Base-by-base conservation (phyloP, 2,888 invertebrate species). In the Microctonus hyperodae region DNA sequence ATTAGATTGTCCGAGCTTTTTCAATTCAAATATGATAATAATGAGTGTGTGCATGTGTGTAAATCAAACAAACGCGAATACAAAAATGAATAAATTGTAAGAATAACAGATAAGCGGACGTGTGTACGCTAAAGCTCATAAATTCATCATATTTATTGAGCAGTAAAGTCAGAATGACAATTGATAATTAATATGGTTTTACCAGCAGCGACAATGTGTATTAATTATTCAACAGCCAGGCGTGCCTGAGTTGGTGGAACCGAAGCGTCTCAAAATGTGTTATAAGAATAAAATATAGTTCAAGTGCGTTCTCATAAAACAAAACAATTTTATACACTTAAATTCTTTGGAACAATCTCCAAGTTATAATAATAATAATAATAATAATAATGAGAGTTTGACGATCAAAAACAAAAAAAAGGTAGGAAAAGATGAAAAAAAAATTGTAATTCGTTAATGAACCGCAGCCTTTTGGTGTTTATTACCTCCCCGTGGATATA, bases 141-240 rank as follows among this genome's bases (percentile, higher is more conserved):
- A 40, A 59, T 53, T n/a, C n/a, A n/a, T n/a, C n/a, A n/a, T 37
- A 28, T 23, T 37, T 44, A 35, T 11, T 57, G 48, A 37, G 35
- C 22, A 63, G 57, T 28, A 59, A 50, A 60, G 20, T 40, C 35
- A 16, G 55, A 55, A 53, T 62, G 44, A 44, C 16, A 44, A 44
- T 44, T 44, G 16, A 44, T 62, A 70, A 69, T n/a, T 65, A 75
- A 72, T 67, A 75, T 78, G 71, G 71, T 78, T 77, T 78, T 75
- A 76, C 82, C 82, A 83, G 83, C 83, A 83, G 81, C 82, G 82
- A 83, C 82, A 78, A 77, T 75, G 78, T 79, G 79, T 82, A 82
- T 80, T 79, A 72, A 74, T 70, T 75, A 73, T 53, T 22, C 48
- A 67, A 60, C 69, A 75, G 72, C 70, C 74, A 72, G 78, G 78